phyloP scores from a whole-genome alignment of 2,888 invertebrate genomes.

The Leptopilina drosophilae region DNA sequence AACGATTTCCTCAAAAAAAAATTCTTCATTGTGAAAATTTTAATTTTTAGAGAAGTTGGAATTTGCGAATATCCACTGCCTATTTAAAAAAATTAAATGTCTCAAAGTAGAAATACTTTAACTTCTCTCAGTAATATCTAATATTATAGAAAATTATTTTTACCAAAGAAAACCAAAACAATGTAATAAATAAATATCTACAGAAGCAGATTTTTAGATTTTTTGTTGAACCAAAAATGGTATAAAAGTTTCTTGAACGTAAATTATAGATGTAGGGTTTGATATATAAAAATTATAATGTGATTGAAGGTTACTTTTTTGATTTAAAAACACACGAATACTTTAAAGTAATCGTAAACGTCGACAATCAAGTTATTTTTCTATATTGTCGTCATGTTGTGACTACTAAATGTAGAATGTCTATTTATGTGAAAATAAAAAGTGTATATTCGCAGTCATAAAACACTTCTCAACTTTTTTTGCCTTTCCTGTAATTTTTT shows the following conservation, averaged over 20 bases:
- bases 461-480: background rate
- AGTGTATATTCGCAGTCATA: constrained; percentile 9
- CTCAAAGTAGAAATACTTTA: no score
- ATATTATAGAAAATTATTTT: no score
- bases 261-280: background rate
- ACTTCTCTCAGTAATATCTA: no score
- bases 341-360: constrained; percentile 29
- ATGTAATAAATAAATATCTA: no score
- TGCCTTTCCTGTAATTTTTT: background rate
- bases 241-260: background rate
- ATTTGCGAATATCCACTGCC: background rate
- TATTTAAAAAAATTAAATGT: no score
- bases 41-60: background rate
- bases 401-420: constrained; percentile 53
- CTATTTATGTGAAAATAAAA: constrained; percentile 57
- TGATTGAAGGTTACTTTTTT: background rate
- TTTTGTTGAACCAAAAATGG: background rate
- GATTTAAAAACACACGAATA: constrained; percentile 43
- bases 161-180: no score
- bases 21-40: no score
- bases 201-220: background rate
- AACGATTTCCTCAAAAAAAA: no score
- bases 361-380: constrained; percentile 62
- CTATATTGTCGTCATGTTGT: constrained; percentile 51
- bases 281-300: background rate